Evolutionary conservation across 2,113 vertebrate genomes (phyloP).

Genomic region (Labeo catla): DNA sequence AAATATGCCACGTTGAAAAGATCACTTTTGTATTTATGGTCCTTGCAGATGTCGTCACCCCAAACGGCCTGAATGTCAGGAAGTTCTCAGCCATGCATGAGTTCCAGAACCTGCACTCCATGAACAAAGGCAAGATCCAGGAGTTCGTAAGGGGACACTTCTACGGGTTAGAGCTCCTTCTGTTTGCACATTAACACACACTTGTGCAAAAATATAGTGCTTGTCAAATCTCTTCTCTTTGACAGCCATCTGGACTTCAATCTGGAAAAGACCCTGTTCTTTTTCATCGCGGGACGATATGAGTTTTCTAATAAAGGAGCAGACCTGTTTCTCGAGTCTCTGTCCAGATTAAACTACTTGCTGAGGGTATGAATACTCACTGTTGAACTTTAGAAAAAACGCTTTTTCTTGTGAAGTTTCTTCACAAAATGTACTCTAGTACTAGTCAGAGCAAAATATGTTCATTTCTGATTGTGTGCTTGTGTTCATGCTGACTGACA

Average conservation of each 20-base stretch:
- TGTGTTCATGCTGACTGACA: slow-evolving; percentile 57
- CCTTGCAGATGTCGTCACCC: slow-evolving; percentile 89
- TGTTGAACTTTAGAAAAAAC: slow-evolving; percentile 41
- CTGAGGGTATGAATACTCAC: slow-evolving; percentile 79
- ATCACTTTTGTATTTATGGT: not conserved
- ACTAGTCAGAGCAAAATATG: not conserved
- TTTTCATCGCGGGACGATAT: slow-evolving; percentile 97
- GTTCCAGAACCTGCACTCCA: slow-evolving; percentile 96
- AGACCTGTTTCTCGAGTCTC: slow-evolving; percentile 93
- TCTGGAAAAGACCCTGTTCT: slow-evolving; percentile 93
- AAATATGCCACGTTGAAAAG: not conserved
- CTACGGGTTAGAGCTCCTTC: slow-evolving; percentile 83
- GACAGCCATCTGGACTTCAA: slow-evolving; percentile 92
- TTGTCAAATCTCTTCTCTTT: not conserved
- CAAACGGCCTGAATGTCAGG: slow-evolving; percentile 95
- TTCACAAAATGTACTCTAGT: not conserved
- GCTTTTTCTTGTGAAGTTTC: not conserved
- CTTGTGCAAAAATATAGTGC: not conserved
- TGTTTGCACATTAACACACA: not conserved
- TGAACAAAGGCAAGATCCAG: slow-evolving; percentile 90
- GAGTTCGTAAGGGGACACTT: slow-evolving; percentile 98
- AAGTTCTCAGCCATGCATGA: slow-evolving; percentile 98
- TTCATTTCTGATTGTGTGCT: slow-evolving; percentile 20
- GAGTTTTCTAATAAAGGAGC: slow-evolving; percentile 98
- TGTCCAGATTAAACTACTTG: slow-evolving; percentile 94